Evolutionary conservation across 2,113 vertebrate species (phyloP).

Genomic region (Spea multiplicata): DNA sequence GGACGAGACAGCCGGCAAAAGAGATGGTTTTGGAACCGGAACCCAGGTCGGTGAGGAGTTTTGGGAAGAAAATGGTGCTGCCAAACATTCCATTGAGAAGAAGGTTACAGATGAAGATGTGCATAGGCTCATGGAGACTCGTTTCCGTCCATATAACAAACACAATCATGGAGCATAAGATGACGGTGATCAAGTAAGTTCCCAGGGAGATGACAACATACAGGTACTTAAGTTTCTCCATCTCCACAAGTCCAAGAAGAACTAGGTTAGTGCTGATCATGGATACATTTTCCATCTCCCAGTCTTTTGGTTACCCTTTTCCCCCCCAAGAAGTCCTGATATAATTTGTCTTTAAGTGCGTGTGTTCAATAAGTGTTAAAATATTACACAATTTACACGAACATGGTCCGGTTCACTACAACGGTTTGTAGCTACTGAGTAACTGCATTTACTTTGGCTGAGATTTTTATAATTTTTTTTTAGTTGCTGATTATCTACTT

Average conservation of each 20-base stretch:
- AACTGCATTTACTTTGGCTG: too few species aligned
- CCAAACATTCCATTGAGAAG: background rate
- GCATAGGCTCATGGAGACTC: background rate
- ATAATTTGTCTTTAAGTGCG: too few species aligned
- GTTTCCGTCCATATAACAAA: background rate
- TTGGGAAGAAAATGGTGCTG: background rate
- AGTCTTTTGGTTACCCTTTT: too few species aligned
- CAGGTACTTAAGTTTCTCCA: background rate
- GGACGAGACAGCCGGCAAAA: background rate
- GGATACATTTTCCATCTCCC: background rate
- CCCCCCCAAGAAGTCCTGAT: too few species aligned
- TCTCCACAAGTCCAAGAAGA: constrained; percentile 8
- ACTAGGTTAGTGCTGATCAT: background rate
- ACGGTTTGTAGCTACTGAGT: too few species aligned
- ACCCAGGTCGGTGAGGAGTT: background rate
- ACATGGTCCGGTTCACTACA: too few species aligned
- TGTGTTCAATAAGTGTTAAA: too few species aligned
- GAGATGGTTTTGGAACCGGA: background rate
- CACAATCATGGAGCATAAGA: background rate
- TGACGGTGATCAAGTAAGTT: background rate
- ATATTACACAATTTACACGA: too few species aligned
- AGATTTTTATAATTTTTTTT: too few species aligned
- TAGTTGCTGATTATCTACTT: too few species aligned
- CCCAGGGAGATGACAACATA: background rate
- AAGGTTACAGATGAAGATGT: background rate